phyloP scores from a whole-genome alignment of 1,140 invertebrate species.

The Diabrotica virgifera region DNA sequence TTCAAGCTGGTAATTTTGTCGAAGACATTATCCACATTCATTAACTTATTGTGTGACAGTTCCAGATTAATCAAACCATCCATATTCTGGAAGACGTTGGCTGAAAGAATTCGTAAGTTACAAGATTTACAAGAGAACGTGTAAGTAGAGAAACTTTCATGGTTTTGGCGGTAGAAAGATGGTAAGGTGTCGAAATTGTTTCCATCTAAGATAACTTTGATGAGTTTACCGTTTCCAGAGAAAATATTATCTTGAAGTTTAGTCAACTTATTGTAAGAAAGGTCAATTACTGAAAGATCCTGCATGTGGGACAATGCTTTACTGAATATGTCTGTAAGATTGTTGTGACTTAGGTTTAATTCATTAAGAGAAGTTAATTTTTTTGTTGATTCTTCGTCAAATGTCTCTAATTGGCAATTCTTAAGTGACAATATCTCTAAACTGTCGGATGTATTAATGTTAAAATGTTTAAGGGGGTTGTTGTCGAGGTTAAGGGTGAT shows the following conservation, averaged over 20 bases:
- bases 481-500: constrained; percentile 36
- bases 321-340: constrained; percentile 30
- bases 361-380: constrained; percentile 31
- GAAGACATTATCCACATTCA: constrained; percentile 31
- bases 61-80: constrained; percentile 29
- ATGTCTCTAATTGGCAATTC: constrained; percentile 35
- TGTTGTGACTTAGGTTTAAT: constrained; percentile 43
- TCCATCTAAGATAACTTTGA: constrained; percentile 38
- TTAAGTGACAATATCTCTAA: constrained; percentile 40
- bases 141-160: constrained; percentile 31
- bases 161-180: constrained; percentile 31
- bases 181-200: constrained; percentile 40
- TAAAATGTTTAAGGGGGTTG: constrained; percentile 39
- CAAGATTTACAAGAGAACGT: constrained; percentile 43
- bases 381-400: constrained; percentile 30
- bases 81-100: constrained; percentile 35
- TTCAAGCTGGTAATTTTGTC: constrained; percentile 29
- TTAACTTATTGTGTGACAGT: constrained; percentile 35
- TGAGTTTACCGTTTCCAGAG: constrained; percentile 30
- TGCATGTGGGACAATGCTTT: constrained; percentile 34
- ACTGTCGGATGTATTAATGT: constrained; percentile 28
- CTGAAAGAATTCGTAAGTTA: constrained; percentile 24
- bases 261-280: constrained; percentile 40
- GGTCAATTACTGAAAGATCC: constrained; percentile 35
- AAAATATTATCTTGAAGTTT: constrained; percentile 37